Base-by-base conservation (phyloP, 2,797 vertebrate genomes). In the Acanthopagrus latus region DNA sequence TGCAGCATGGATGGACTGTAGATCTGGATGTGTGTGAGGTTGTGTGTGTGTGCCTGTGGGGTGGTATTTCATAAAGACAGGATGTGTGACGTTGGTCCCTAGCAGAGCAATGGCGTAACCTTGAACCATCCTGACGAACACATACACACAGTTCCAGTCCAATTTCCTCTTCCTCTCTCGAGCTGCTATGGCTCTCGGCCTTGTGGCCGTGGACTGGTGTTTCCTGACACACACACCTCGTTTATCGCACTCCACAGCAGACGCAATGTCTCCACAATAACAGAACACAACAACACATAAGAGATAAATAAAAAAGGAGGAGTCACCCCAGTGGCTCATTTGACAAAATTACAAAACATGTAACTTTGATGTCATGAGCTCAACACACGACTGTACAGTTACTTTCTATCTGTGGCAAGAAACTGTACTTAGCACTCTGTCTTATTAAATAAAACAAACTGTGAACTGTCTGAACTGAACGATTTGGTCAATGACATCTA, bases 11-110 rank as follows among this genome's bases (percentile, higher is more conserved):
- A 72, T 38, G 64, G 2, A 33, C 58, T 74, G 58, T 27, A 5
- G 5, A 82, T 59, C 25, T 64, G 38, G 16, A 25, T 29, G 43
- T 23, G 27, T 21, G 52, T 29, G 41, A 20, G 54, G 58, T 25
- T 21, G 51, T 27, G 41, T 18, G 44, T 66, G 44, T 29, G 73
- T 21, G 67, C 29, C 3, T 4, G 56, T 43, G 2, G 23, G 13
- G 46, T n/a, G 54, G 44, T 60, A 46, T 47, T 76, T 66, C 77
- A 74, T 60, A 71, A 82, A 71, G 74, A 86, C 70, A 77, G 85
- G 90, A 93, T 80, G 79, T 88, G 76, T 88, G 89, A 84, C 50
- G 69, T 62, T 20, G 52, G 62, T 52, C 54, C n/a, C 62, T 46
- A 58, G 69, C 74, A 79, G 67, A 84, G 74, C n/a, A 64, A 70